A percentile compares a stretch with the other conserved stretches of the same genome.
Evolutionary conservation across 2,888 invertebrate genomes (phyloP).

Genomic region (Zeuzera pyrina): DNA sequence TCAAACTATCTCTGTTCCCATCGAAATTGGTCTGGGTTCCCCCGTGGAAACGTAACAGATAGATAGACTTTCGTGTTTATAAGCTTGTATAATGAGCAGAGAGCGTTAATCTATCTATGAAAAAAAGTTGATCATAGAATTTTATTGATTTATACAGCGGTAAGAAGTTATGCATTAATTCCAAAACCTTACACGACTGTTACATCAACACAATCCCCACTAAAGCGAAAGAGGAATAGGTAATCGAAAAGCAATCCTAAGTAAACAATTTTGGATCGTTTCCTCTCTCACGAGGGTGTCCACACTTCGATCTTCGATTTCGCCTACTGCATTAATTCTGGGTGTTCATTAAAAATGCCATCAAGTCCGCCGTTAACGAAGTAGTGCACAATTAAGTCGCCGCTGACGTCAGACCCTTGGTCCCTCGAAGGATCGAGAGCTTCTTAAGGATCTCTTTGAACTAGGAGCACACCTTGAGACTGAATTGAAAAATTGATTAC

Average conservation of each 20-base stretch:
- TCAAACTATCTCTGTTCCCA: too few species aligned
- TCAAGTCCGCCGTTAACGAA: conserved; percentile 69
- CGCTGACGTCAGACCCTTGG: conserved; percentile 63
- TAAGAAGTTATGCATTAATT: too few species aligned
- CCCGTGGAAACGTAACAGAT: too few species aligned
- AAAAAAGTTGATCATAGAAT: too few species aligned
- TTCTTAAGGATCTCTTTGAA: conserved; percentile 44
- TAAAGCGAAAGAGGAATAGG: conserved; percentile 3
- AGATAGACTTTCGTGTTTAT: too few species aligned
- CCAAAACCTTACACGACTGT: conserved; percentile 15
- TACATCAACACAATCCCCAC: conserved; percentile 10
- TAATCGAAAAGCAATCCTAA: conserved; percentile 52
- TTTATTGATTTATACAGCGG: too few species aligned
- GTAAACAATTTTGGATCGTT: conserved; percentile 51
- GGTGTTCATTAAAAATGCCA: conserved; percentile 73
- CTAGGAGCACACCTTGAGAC: conserved; percentile 51
- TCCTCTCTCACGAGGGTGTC: conserved; percentile 30
- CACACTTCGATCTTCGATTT: conserved; percentile 66
- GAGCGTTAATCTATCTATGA: too few species aligned
- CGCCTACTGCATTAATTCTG: conserved; percentile 70
- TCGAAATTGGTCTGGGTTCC: too few species aligned
- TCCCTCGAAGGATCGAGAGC: conserved; percentile 29
- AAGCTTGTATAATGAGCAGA: too few species aligned
- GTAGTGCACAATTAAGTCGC: conserved; percentile 71
- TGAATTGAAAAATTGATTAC: conserved; percentile 58